Percentiles rank a stretch among this genome's conserved stretches.
Evolutionary conservation across 2,113 vertebrate species (phyloP).

Genomic region (Syngnathoides biaculeatus): DNA sequence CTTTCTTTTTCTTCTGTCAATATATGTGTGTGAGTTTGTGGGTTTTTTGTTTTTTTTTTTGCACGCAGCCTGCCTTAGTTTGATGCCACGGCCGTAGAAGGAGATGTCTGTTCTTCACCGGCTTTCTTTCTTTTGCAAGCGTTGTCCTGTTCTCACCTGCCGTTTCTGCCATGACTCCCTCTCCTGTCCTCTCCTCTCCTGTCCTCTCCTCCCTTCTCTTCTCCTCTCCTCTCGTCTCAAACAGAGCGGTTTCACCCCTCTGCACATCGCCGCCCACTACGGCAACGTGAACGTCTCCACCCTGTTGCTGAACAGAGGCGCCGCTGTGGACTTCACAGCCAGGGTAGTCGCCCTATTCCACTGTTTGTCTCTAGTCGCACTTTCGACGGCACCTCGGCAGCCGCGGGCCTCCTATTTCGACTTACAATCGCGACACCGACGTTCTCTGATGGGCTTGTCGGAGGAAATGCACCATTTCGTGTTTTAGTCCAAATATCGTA

Average conservation of each 20-base stretch:
- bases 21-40: not conserved
- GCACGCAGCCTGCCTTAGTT: slow-evolving; percentile 29
- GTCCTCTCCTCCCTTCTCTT: slow-evolving; percentile 28
- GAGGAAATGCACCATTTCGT: not conserved
- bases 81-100: slow-evolving; percentile 41
- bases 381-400: not conserved
- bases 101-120: slow-evolving; percentile 19
- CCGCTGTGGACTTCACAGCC: slow-evolving; percentile 96
- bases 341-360: slow-evolving; percentile 74
- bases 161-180: slow-evolving; percentile 4
- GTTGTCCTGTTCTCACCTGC: slow-evolving; percentile 6
- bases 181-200: slow-evolving; percentile 6
- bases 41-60: slow-evolving; percentile 24
- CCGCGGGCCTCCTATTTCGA: not conserved
- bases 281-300: slow-evolving; percentile 98
- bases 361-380: slow-evolving; percentile 4
- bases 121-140: slow-evolving; percentile 2
- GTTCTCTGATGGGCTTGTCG: not conserved
- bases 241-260: slow-evolving; percentile 94
- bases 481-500: too few species aligned
- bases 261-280: slow-evolving; percentile 90
- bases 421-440: not conserved
- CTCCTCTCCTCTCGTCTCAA: slow-evolving; percentile 34
- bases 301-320: slow-evolving; percentile 93
- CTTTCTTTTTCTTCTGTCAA: slow-evolving; percentile 17